Evolutionary conservation across 1,140 invertebrate genomes (phyloP).

Genomic region (Pseudomyrmex sp.): DNA sequence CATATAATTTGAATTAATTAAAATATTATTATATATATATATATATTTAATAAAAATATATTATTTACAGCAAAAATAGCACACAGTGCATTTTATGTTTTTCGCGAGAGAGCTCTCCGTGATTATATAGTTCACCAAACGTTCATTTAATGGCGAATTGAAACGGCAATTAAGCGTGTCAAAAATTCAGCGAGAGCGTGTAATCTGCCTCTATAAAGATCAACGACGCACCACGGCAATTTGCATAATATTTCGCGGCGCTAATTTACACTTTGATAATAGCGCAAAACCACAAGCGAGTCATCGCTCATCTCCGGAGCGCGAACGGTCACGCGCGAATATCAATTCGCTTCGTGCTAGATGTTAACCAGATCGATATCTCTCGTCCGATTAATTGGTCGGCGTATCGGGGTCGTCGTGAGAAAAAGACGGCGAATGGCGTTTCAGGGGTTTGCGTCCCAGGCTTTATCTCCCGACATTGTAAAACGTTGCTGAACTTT

Average conservation of each 20-base stretch:
- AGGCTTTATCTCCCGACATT: too few relatives aligned
- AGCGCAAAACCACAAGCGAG: background rate
- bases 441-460: background rate
- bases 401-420: slow-evolving; percentile 2
- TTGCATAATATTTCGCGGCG: slow-evolving; percentile 13
- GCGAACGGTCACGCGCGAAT: slow-evolving; percentile 14
- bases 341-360: slow-evolving; percentile 48
- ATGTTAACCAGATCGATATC: slow-evolving; percentile 53
- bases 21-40: too few relatives aligned
- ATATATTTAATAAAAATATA: too few relatives aligned
- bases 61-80: background rate
- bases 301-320: background rate
- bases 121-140: background rate
- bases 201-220: background rate
- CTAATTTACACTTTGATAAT: background rate
- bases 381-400: slow-evolving; percentile 43
- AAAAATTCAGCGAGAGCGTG: slow-evolving; percentile 8
- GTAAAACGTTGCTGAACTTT: too few relatives aligned
- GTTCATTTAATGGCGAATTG: background rate
- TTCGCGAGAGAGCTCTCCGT: background rate
- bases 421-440: slow-evolving; percentile 12
- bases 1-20: background rate
- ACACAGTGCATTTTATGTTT: background rate
- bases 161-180: background rate
- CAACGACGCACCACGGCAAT: background rate